Base-by-base conservation (phyloP, 2,888 invertebrate genomes). In the Chironomus riparius region DNA sequence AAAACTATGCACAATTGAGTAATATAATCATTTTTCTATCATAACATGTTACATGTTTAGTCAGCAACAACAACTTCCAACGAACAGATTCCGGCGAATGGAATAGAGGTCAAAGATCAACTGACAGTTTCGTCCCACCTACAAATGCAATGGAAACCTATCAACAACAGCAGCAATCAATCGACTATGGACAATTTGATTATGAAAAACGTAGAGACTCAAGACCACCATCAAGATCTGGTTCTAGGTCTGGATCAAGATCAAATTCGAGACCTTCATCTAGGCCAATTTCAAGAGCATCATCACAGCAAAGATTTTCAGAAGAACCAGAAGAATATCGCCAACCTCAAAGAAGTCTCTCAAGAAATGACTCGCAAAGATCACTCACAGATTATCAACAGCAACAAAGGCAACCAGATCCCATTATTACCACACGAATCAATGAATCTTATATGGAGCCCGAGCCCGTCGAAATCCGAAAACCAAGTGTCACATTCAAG, bases 401-500 rank as follows among this genome's bases (percentile, higher is more conserved):
- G 21, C 80, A 81, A 22, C 70, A 38, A 38, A 38, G 70, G 69
- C 75, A 78, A n/a, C 62, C 71, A 21, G 76, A 74, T 21, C 13
- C 70, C 12, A 13, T 71, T 38, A 71, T 71, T 24, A 71, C 71
- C 13, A 71, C 71, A 12, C 22, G 71, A 71, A 56, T 71, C 28
- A 56, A 71, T 3, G 71, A 71, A 28, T 56, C 71, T 10, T 68
- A 28, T 38, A 15, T 47, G 15, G 68, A 68, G 21, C 28, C 50
- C 1, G 28, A n/a, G 13, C 28, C 56, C 12, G 68, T 74, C 24
- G 47, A 47, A 48, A 12, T 28, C 28, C 70, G 68, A 48, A 79
- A 79, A 61, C 79, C 78, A 56, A 78, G 77, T 24, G 72, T 76
- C 56, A 79, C 78, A 77, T 79, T 79, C 68, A 78, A 78, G 76